Evolutionary conservation across 2,888 invertebrate genomes (phyloP), one percentile per base, ranked within the genome.

Genomic region (Thymelicus lineola): DNA sequence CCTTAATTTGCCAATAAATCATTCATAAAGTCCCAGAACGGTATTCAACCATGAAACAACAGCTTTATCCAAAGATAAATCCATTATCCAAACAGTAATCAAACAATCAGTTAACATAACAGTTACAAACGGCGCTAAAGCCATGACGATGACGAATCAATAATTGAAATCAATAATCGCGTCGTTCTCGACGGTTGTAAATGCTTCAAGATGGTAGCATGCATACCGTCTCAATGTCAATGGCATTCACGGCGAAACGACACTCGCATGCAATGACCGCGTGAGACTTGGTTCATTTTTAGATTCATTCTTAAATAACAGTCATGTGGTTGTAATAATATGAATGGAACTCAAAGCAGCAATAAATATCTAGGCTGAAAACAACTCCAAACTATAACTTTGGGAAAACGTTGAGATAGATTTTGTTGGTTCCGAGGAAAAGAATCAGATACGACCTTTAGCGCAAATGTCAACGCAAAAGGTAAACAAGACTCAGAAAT

Each of bases 281-380:
- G 69, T 73, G 76, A 72, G 73, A 71, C 71, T 62, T 58, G 71
- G 66, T 42, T 46, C 38, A 64, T 61, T 59, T 58, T 61, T 60
- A 61, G 53, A 60, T 66, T 60, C 66, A 60, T 66, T 67, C 61
- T 35, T 61, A 55, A 45, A 53, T 45, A 35, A 15, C 15, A 50
- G 38, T 36, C 38, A 48, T 17, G 17, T 38, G 42, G 12, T 53
- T 17, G 42, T 14, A 12, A 60, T 38, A 45, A 28, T 14, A 64
- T 53, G n/a, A 53, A 55, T 53, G 48, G n/a, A 48, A n/a, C n/a
- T n/a, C n/a, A n/a, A n/a, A n/a, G n/a, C n/a, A n/a, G n/a, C n/a
- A n/a, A n/a, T n/a, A n/a, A 28, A 28, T 28, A 28, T 28, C 28
- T 28, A 28, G 28, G 28, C 28, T 28, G 28, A 3, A 28, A 28